Evolutionary conservation across 2,888 invertebrate species (phyloP).

Genomic region (Nephrotoma appendiculata): DNA sequence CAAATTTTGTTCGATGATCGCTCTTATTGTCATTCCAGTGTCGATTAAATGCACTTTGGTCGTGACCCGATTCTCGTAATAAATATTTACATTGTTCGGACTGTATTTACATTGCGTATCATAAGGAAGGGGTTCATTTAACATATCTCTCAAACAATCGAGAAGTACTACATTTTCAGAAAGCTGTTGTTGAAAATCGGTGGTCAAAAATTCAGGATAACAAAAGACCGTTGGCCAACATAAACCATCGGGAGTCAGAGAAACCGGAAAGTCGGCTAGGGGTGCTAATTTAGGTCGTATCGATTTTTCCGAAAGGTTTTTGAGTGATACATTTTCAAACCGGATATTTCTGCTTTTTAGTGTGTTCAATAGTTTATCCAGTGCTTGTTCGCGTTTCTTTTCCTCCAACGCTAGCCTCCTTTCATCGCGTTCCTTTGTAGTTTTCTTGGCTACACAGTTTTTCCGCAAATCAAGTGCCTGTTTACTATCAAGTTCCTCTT

Average conservation of each 20-base stretch:
- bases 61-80: constrained; percentile 54
- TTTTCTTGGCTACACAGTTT: constrained; percentile 31
- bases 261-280: constrained; percentile 46
- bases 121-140: constrained; percentile 55
- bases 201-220: constrained; percentile 76
- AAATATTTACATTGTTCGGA: constrained; percentile 45
- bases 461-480: constrained; percentile 39
- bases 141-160: constrained; percentile 48
- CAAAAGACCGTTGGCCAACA: constrained; percentile 80
- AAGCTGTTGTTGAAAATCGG: constrained; percentile 75
- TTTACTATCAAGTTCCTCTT: constrained; percentile 39
- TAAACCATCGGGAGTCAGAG: constrained; percentile 41
- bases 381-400: not conserved
- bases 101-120: constrained; percentile 52
- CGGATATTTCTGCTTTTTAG: constrained; percentile 36
- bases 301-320: constrained; percentile 17
- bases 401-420: constrained; percentile 34
- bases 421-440: constrained; percentile 28
- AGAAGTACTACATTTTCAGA: constrained; percentile 51
- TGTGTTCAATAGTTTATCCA: not conserved
- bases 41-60: constrained; percentile 43
- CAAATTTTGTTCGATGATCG: constrained; percentile 40
- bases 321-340: constrained; percentile 35
- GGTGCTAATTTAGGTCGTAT: constrained; percentile 49
- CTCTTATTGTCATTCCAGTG: constrained; percentile 38